These are phyloP conservation scores for Gracilinanus agilis DNA, from an alignment of 2,113 vertebrate genomes.

Conservation along the genomic window DNA sequence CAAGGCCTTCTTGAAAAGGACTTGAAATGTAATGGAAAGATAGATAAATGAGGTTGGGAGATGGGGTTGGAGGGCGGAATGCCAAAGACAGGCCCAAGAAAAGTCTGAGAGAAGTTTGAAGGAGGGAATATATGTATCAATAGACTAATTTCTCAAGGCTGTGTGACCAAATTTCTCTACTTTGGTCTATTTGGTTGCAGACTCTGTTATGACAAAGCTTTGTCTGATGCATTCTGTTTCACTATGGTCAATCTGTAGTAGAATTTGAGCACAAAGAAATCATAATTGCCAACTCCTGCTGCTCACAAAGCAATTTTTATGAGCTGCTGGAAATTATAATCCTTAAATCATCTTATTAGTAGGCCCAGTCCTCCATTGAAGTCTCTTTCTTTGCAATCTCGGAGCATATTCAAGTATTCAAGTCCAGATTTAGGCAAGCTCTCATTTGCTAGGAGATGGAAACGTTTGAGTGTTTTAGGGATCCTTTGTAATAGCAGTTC, in stretches of 20 bases:
- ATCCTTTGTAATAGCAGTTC: neutral
- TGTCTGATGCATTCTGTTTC: neutral
- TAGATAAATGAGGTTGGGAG: neutral
- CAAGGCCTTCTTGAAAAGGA: neutral
- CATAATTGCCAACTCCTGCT: neutral
- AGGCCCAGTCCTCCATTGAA: neutral
- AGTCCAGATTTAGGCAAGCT: neutral
- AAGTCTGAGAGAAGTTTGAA: neutral
- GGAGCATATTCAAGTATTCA: neutral
- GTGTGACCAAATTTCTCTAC: constrained; percentile 4
- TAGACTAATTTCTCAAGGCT: constrained; percentile 19
- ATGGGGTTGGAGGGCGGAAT: too few relatives aligned
- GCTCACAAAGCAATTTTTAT: constrained; percentile 1
- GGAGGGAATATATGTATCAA: neutral
- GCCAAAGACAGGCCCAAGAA: neutral
- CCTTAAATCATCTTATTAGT: neutral
- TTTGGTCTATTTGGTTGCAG: constrained; percentile 55
- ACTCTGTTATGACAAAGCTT: constrained; percentile 37
- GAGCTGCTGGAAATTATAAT: constrained; percentile 25
- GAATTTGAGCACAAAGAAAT: neutral
- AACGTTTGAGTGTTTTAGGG: neutral
- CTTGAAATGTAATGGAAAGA: neutral
- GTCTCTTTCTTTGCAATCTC: neutral
- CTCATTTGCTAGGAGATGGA: neutral
- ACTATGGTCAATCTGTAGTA: neutral